Evolutionary conservation across 92 coral and sea anemone genomes (phyloP), one percentile per base, ranked within the genome.

Genomic region (Phymanthus crucifer): DNA sequence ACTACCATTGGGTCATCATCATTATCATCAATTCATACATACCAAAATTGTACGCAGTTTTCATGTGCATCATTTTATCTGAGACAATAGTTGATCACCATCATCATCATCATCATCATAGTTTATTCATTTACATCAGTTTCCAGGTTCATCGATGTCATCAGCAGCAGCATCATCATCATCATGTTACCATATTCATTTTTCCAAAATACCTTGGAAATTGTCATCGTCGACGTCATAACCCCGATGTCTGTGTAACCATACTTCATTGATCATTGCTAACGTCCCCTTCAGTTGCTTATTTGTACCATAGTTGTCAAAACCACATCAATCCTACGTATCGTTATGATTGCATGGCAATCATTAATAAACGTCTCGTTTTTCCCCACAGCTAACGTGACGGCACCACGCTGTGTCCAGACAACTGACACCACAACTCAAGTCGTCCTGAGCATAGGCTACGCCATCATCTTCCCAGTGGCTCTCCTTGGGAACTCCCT

Each of bases 401-500:
- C 81, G 10, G 72, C 57, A 21, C 43, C 79, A 27, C 57, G 81
- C 13, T 58, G 84, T 61, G 6, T 23, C 68, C 64, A 71, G 33
- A 37, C 75, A 6, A 33, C 50, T 58, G 80, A 79, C 19, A 71
- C 85, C 16, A 77, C 90, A 56, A 66, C 80, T 7, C 90, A 93
- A 86, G 87, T 85, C 0, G 77, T 80, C 40, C 78, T 93, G 27
- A 87, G 90, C 6, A 43, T 84, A 27, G 68, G 88, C 65, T 92
- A 92, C 71, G 84, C 87, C 10, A 19, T 92, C 75, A 73, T 92
- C 47, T 92, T 92, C 70, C 97, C 97, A 48, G 43, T 92, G 2
- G 85, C 40, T 84, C n/a, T n/a, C n/a, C n/a, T n/a, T n/a, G n/a
- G n/a, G n/a, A n/a, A n/a, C n/a, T n/a, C n/a, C n/a, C n/a, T 92